phyloP scores from a whole-genome alignment of 2,888 invertebrate genomes.

The Xestoiulus laeticollis region DNA sequence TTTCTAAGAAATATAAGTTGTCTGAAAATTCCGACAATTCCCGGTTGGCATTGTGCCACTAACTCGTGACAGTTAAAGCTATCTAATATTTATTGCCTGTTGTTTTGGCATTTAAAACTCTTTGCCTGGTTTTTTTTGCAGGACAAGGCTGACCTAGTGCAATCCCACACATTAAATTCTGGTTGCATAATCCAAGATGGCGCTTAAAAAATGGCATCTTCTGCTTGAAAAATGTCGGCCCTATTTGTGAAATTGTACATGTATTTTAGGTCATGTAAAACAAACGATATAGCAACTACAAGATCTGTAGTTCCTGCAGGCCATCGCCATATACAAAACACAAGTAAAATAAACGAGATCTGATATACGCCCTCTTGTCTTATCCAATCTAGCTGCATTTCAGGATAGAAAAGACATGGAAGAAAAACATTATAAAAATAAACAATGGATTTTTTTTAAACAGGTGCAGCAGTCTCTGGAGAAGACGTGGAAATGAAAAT shows the following conservation, averaged over 20 bases:
- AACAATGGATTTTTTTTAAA: not conserved
- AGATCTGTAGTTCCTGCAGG: not conserved
- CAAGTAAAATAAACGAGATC: not conserved
- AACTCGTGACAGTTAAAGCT: not conserved
- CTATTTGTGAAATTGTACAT: not conserved
- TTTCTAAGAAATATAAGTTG: not conserved
- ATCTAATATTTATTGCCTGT: not conserved
- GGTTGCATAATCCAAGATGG: no score
- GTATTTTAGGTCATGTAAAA: not conserved
- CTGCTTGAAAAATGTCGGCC: not conserved
- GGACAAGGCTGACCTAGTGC: no score
- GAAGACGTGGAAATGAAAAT: not conserved
- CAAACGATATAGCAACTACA: not conserved
- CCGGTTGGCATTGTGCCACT: not conserved
- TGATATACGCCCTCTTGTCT: not conserved
- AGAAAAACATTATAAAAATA: constrained; percentile 6
- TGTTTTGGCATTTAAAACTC: not conserved
- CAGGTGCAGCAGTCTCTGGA: not conserved
- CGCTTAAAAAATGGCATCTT: not conserved
- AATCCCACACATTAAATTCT: no score
- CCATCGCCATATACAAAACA: not conserved
- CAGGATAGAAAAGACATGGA: not conserved
- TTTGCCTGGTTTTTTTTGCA: not conserved
- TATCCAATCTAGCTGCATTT: not conserved
- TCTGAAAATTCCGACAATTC: not conserved